Evolutionary conservation across 2,888 invertebrate genomes (phyloP).

Genomic region (Selenia dentaria): DNA sequence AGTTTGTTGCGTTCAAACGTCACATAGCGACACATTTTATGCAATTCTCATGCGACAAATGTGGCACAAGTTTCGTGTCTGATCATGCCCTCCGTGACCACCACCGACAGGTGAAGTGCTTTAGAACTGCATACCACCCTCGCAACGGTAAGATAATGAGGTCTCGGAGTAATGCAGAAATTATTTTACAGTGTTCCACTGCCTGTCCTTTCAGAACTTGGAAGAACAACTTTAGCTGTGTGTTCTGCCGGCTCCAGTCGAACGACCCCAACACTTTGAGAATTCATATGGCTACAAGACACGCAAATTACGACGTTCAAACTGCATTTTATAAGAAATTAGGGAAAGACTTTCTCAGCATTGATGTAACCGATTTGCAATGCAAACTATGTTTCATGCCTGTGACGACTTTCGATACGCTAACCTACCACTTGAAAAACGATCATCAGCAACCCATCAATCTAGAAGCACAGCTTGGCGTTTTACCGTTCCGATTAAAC

Average conservation of each 20-base stretch:
- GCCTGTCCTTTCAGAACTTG: conserved; percentile 75
- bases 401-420: conserved; percentile 59
- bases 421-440: conserved; percentile 68
- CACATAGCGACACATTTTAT: conserved; percentile 73
- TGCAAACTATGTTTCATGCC: conserved; percentile 72
- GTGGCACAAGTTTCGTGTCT: conserved; percentile 71
- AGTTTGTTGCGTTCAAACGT: conserved; percentile 67
- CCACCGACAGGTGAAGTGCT: conserved; percentile 71
- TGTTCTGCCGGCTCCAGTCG: conserved; percentile 72
- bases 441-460: conserved; percentile 71
- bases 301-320: conserved; percentile 69
- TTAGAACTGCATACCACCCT: conserved; percentile 68
- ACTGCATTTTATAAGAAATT: conserved; percentile 75
- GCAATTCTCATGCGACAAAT: conserved; percentile 72
- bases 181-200: conserved; percentile 72
- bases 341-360: conserved; percentile 72
- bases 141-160: conserved; percentile 66
- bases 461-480: conserved; percentile 68
- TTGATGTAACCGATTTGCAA: conserved; percentile 74
- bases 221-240: conserved; percentile 75
- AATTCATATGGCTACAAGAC: conserved; percentile 61
- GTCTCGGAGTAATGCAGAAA: conserved; percentile 71
- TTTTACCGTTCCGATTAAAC: conserved; percentile 68
- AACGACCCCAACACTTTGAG: conserved; percentile 66
- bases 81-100: conserved; percentile 71